phyloP scores from a whole-genome alignment of 1,140 invertebrate species.

The Spodoptera frugiperda region DNA sequence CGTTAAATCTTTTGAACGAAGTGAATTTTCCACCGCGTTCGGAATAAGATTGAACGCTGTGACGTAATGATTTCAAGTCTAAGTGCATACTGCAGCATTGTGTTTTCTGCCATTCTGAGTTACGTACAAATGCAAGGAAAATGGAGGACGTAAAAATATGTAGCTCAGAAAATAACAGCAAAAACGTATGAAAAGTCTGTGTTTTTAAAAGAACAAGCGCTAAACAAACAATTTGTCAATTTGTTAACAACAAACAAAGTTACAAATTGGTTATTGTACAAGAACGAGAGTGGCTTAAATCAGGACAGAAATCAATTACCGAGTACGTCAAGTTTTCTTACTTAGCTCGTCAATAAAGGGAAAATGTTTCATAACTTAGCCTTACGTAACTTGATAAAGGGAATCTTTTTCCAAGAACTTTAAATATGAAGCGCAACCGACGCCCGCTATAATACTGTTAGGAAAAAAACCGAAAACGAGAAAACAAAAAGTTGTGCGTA shows the following conservation, averaged over 20 bases:
- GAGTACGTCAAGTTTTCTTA: not conserved
- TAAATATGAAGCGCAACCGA: not conserved
- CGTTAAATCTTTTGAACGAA: too few relatives aligned
- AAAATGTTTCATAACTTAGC: conserved; percentile 13
- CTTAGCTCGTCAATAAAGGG: not conserved
- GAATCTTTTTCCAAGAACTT: not conserved
- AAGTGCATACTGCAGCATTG: too few relatives aligned
- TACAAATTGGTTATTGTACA: conserved; percentile 17
- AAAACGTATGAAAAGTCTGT: not conserved
- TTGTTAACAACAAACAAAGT: conserved; percentile 25
- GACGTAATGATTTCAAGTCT: too few relatives aligned
- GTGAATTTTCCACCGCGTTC: too few relatives aligned
- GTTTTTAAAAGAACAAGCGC: not conserved
- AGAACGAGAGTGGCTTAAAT: conserved; percentile 11
- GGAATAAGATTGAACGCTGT: too few relatives aligned
- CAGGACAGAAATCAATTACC: conserved; percentile 17
- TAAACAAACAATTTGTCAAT: conserved; percentile 9
- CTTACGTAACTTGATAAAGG: conserved; percentile 22
- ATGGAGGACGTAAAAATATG: too few relatives aligned
- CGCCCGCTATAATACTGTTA: too few relatives aligned
- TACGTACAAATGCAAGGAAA: too few relatives aligned
- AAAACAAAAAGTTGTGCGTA: not conserved
- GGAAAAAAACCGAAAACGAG: too few relatives aligned
- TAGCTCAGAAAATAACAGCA: not conserved
- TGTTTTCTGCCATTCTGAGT: too few relatives aligned